Conservation (phyloP, 2,888 invertebrate species). For the Serrognathus titanus region DNA sequence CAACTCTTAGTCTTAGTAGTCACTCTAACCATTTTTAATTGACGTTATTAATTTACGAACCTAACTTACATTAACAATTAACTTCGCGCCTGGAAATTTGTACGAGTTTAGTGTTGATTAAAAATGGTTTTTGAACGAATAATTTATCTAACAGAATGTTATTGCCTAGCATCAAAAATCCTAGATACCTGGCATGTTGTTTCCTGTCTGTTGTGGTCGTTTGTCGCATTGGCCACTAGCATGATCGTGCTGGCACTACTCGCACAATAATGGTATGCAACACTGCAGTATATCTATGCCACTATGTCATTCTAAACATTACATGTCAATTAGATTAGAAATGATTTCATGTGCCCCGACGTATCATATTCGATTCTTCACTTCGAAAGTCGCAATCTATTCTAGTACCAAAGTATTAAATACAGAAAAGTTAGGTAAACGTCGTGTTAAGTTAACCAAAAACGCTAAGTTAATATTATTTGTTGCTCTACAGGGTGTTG, state of each 20-base stretch:
- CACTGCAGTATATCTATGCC: conserved; percentile 23
- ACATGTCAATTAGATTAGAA: neutral
- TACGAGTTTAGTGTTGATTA: conserved; percentile 38
- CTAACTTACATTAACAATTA: conserved; percentile 10
- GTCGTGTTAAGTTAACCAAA: no score
- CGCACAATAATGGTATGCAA: conserved; percentile 48
- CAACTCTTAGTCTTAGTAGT: conserved; percentile 5
- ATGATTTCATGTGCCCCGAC: neutral
- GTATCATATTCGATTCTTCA: neutral
- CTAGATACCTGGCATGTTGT: conserved; percentile 49
- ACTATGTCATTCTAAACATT: conserved; percentile 11
- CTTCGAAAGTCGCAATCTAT: no score
- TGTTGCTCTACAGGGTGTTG: no score
- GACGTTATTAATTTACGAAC: conserved; percentile 33
- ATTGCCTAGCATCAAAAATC: conserved; percentile 34
- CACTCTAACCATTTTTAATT: conserved; percentile 27
- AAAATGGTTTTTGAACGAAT: conserved; percentile 28
- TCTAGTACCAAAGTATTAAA: no score
- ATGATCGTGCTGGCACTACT: conserved; percentile 51
- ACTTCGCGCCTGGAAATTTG: no score
- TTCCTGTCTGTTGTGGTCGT: conserved; percentile 48
- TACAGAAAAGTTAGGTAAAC: no score
- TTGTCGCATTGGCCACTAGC: conserved; percentile 50
- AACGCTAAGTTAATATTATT: no score
- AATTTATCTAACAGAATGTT: conserved; percentile 23